Base-by-base conservation (phyloP, 2,797 vertebrate genomes). In the Nyctibius grandis region DNA sequence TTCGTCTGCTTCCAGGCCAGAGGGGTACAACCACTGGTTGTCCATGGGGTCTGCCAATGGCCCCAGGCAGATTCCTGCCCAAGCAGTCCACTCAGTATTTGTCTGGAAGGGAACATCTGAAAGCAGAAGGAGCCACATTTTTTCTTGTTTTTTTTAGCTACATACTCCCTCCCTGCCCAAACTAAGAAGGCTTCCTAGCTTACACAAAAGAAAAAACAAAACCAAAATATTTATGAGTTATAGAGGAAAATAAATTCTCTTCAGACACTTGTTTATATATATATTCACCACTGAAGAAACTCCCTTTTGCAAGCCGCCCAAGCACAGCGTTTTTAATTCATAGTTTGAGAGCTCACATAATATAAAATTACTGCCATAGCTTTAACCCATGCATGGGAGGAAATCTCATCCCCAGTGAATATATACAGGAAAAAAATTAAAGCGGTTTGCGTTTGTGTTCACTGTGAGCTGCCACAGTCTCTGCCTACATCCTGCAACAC, bases 41-140 rank as follows among this genome's bases (percentile, higher is more conserved):
- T 9, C 45, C 6, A 6, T 0, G 5, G 16, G 11, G 26, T 36
- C 48, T 74, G 47, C 47, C 0, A 0, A 50, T 4, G 61, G 70
- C 14, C 48, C 56, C 25, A 29, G 11, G 61, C 15, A 29, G 28
- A 67, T 21, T 47, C 53, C 14, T 51, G 54, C 26, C 42, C 25
- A 44, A 57, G 20, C 31, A 68, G 26, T 88, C 59, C 47, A 29
- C 51, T 65, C 15, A 1, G 42, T 7, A 70, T 36, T 28, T 38
- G 8, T 44, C 75, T 63, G 81, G 29, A 48, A 76, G 33, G 48
- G 47, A 72, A 74, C 19, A 36, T 14, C 36, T 75, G 40, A 78
- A 70, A 84, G 54, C 21, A 59, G 15, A 44, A 91, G 29, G 12
- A 36, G 34, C 23, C 33, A 53, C 7, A 2, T 74, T 64, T 89